These are phyloP conservation scores for Osedax fenrisi DNA, from an alignment of 2,888 invertebrate genomes.

Conservation along the genomic window DNA sequence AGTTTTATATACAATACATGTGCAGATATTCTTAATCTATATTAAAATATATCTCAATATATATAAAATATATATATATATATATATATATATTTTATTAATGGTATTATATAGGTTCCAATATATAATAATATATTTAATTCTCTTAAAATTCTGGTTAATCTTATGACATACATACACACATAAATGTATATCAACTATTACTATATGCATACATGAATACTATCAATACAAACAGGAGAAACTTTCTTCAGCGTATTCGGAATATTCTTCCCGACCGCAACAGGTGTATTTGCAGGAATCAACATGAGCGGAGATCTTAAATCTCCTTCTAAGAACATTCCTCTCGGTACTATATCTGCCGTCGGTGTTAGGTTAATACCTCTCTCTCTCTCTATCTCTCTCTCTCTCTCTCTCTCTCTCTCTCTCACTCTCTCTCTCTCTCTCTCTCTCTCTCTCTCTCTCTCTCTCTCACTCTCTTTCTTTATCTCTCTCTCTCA, in stretches of 20 bases:
- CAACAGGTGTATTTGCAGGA: constrained; percentile 87
- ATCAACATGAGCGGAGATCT: constrained; percentile 97
- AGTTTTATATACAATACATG: not conserved
- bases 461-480: too few relatives aligned
- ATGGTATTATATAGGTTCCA: too few relatives aligned
- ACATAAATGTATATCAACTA: too few relatives aligned
- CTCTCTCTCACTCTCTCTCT: too few relatives aligned
- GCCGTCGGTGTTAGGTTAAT: constrained; percentile 75
- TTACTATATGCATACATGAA: too few relatives aligned
- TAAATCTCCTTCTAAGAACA: constrained; percentile 75
- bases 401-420: too few relatives aligned
- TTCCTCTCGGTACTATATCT: constrained; percentile 82
- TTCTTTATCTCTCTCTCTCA: too few relatives aligned
- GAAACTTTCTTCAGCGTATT: constrained; percentile 89
- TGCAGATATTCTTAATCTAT: not conserved
- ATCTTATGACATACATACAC: too few relatives aligned
- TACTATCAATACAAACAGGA: constrained; percentile 53
- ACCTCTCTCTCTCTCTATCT: not conserved
- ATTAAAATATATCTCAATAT: not conserved
- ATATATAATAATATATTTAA: too few relatives aligned
- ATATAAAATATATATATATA: not conserved
- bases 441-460: too few relatives aligned
- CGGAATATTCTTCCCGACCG: constrained; percentile 92
- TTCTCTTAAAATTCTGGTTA: too few relatives aligned
- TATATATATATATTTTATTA: too few relatives aligned